Conservation (phyloP, 2,888 invertebrate genomes). For the Allacma fusca region DNA sequence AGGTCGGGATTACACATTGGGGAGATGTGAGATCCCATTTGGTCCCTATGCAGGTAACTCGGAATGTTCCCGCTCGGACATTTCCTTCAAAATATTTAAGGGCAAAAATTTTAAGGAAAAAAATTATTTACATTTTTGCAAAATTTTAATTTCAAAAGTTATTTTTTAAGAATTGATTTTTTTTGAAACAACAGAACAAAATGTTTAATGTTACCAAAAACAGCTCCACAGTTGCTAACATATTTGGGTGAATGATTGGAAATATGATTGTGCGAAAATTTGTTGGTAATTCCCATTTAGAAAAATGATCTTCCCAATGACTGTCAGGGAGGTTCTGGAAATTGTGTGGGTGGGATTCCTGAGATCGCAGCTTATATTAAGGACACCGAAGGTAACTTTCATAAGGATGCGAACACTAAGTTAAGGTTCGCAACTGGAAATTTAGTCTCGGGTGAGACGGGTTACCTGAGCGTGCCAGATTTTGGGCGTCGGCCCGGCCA, state of each 20-base stretch:
- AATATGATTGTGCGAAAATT: no score
- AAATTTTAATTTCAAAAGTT: no score
- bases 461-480: constrained; percentile 48
- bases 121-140: no score
- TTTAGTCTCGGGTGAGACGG: constrained; percentile 57
- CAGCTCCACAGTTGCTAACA: no score
- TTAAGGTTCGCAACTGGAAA: constrained; percentile 50
- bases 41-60: constrained; percentile 7
- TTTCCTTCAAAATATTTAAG: no score
- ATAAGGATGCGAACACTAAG: background rate
- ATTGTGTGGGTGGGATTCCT: constrained; percentile 31
- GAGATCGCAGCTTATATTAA: constrained; percentile 21
- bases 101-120: no score
- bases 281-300: background rate
- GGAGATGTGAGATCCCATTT: constrained; percentile 26
- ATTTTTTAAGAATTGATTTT: no score
- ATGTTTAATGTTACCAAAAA: no score
- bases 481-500: background rate
- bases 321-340: no score
- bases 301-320: background rate
- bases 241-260: no score
- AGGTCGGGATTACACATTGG: constrained; percentile 36
- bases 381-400: background rate
- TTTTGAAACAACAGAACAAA: no score
- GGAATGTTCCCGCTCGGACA: background rate